phyloP scores from a whole-genome alignment of 2,888 invertebrate species.

The Tubulanus polymorphus region DNA sequence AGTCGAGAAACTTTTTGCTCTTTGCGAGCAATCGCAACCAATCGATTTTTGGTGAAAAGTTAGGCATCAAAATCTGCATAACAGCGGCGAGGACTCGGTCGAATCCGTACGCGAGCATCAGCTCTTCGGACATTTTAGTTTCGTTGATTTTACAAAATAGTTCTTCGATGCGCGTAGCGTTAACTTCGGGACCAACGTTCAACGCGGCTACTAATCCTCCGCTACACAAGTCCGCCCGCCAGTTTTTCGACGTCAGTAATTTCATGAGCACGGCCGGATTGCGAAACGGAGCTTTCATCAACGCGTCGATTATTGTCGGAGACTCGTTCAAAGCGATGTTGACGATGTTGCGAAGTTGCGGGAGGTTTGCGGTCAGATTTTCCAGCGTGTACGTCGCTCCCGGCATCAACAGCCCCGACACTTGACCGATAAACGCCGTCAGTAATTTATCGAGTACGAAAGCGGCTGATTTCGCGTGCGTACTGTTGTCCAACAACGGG shows the following conservation, averaged over 20 bases:
- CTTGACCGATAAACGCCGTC: constrained; percentile 19
- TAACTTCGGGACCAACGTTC: not conserved
- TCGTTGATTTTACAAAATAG: constrained; percentile 18
- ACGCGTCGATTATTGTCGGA: constrained; percentile 16
- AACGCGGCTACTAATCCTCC: not conserved
- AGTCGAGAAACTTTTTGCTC: not conserved
- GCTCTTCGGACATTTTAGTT: constrained; percentile 1
- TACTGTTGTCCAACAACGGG: constrained; percentile 4
- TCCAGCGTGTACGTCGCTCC: constrained; percentile 20
- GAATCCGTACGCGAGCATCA: not conserved
- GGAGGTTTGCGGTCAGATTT: constrained; percentile 17
- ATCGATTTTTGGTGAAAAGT: not conserved
- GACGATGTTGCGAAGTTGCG: constrained; percentile 20
- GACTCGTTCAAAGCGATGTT: constrained; percentile 18
- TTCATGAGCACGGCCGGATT: constrained; percentile 18
- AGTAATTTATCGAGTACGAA: constrained; percentile 20
- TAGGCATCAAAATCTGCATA: not conserved
- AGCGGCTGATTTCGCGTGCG: not conserved
- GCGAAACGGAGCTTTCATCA: constrained; percentile 22
- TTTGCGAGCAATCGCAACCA: not conserved
- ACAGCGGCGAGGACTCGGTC: not conserved
- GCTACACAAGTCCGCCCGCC: constrained; percentile 14
- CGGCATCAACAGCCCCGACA: constrained; percentile 13
- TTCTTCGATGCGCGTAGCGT: constrained; percentile 17
- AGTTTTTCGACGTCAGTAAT: constrained; percentile 11